Percentiles rank a stretch among this genome's conserved stretches.
These are phyloP conservation scores for Diadromus collaris DNA, from an alignment of 2,888 invertebrate species.

Conservation along the genomic window DNA sequence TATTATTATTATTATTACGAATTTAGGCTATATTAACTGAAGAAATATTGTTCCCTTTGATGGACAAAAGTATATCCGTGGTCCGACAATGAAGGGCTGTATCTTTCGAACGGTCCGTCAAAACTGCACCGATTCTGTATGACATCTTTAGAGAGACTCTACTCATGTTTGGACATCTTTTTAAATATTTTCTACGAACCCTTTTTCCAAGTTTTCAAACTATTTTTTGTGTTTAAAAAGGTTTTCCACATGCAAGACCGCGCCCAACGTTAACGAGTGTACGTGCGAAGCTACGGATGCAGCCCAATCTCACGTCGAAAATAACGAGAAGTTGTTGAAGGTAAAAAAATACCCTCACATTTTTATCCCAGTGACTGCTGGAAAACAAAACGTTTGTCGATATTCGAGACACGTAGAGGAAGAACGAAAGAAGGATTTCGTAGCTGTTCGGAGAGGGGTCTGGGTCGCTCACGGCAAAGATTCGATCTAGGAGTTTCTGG, in stretches of 20 bases:
- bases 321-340: slow-evolving; percentile 2
- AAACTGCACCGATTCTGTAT: background rate
- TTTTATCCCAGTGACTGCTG: background rate
- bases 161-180: background rate
- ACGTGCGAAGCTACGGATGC: background rate
- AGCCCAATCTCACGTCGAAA: background rate
- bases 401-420: slow-evolving; percentile 44
- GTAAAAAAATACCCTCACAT: background rate
- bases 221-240: background rate
- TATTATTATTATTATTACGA: background rate
- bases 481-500: slow-evolving; percentile 45
- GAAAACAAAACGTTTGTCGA: slow-evolving; percentile 8
- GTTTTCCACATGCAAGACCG: background rate
- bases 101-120: background rate
- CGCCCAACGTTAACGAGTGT: background rate
- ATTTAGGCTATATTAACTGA: background rate
- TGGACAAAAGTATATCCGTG: background rate
- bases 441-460: slow-evolving; percentile 34
- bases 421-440: slow-evolving; percentile 41
- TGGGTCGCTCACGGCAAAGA: slow-evolving; percentile 30
- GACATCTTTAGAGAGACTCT: background rate
- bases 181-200: background rate
- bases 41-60: background rate
- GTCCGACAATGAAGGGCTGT: background rate
- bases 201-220: background rate